Evolutionary conservation across 2,113 vertebrate species (phyloP).

Genomic region (Boulengeromyrus knoepffleri): DNA sequence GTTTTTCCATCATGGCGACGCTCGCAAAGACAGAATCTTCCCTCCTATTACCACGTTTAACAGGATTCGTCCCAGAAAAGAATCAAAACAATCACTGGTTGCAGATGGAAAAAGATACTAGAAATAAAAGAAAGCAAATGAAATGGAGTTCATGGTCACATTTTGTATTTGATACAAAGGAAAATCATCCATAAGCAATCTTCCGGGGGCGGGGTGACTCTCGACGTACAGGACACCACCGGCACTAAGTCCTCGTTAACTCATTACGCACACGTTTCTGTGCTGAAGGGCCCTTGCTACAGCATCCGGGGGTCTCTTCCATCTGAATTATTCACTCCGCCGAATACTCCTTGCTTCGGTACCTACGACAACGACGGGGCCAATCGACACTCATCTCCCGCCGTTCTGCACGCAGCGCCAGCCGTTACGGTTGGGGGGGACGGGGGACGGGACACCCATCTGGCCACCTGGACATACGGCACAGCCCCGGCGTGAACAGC

Average conservation of each 20-base stretch:
- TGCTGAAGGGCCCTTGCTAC: neutral
- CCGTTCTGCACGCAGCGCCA: no score
- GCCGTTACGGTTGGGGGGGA: neutral
- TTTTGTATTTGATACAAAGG: neutral
- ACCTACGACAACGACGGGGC: neutral
- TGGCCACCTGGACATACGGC: neutral
- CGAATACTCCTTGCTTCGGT: conserved; percentile 17
- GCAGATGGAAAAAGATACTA: neutral
- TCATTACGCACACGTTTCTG: neutral
- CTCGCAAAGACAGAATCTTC: neutral
- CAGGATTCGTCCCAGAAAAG: neutral
- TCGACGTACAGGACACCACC: neutral
- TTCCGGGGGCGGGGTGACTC: neutral
- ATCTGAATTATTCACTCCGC: conserved; percentile 24
- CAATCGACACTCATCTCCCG: neutral
- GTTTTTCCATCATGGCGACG: neutral
- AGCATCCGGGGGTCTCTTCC: neutral
- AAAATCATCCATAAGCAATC: neutral
- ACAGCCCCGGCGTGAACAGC: neutral
- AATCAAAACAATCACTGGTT: neutral
- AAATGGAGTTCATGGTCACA: neutral
- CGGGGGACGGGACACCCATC: neutral
- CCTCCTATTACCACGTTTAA: neutral
- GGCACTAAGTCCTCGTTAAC: neutral
- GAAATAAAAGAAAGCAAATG: neutral